A percentile compares a stretch with the other conserved stretches of the same genome.
phyloP scores from a whole-genome alignment of 1,140 invertebrate genomes.

The Antheraea mylitta region DNA sequence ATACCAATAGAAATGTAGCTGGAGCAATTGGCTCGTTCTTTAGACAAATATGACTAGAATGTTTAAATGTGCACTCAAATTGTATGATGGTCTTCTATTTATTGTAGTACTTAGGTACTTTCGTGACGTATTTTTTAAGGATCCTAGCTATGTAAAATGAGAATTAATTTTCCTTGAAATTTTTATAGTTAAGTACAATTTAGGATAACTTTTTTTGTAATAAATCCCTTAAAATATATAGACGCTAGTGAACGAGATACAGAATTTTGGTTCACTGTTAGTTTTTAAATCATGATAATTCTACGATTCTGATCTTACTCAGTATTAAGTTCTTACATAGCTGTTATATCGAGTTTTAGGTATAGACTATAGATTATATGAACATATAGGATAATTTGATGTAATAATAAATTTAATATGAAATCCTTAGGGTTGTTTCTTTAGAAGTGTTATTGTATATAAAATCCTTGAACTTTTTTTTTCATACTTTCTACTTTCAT shows the following conservation, averaged over 20 bases:
- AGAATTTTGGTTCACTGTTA: conserved; percentile 46
- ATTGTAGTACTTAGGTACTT: conserved; percentile 76
- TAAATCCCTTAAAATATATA: conserved; percentile 49
- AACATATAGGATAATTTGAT: conserved; percentile 61
- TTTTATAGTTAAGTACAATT: conserved; percentile 51
- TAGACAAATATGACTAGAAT: conserved; percentile 51
- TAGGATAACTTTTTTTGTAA: conserved; percentile 69
- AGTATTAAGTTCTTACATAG: conserved; percentile 76
- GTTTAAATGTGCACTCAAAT: conserved; percentile 59
- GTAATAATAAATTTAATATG: conserved; percentile 58
- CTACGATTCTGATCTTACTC: conserved; percentile 54
- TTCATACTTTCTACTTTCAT: too few species aligned
- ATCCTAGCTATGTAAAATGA: conserved; percentile 62
- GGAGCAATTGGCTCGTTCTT: conserved; percentile 50
- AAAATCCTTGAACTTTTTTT: conserved; percentile 35
- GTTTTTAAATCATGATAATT: conserved; percentile 53
- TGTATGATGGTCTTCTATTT: conserved; percentile 74
- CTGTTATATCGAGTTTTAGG: conserved; percentile 50
- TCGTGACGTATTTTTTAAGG: conserved; percentile 65
- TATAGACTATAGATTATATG: conserved; percentile 43
- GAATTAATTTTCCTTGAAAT: conserved; percentile 41
- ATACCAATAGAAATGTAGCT: conserved; percentile 65
- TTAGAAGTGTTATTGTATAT: conserved; percentile 51
- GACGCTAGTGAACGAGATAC: conserved; percentile 54
- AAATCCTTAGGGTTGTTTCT: conserved; percentile 67